These are phyloP conservation scores for Lutraria lutraria DNA, from an alignment of 2,888 invertebrate species.

Conservation along the genomic window DNA sequence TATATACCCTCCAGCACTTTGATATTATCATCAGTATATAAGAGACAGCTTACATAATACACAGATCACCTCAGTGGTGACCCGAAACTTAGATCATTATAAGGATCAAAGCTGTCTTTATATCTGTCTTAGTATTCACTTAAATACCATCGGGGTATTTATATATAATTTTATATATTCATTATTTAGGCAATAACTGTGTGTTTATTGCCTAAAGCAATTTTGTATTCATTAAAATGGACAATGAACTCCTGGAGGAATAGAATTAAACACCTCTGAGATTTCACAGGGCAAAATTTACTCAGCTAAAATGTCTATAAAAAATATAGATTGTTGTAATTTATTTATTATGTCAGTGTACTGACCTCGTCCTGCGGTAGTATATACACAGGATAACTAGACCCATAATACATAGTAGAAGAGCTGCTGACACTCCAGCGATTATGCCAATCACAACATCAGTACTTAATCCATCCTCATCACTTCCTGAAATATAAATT, in stretches of 20 bases:
- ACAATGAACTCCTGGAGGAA: no score
- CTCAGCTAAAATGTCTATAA: no score
- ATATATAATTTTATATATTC: no score
- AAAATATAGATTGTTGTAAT: no score
- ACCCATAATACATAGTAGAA: slow-evolving; percentile 78
- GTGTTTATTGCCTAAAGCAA: no score
- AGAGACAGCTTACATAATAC: neutral
- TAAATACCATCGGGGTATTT: neutral
- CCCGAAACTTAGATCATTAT: neutral
- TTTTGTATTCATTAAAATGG: no score
- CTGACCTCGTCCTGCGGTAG: slow-evolving; percentile 70
- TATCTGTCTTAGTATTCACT: neutral
- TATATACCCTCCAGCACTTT: slow-evolving; percentile 24
- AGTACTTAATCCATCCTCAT: slow-evolving; percentile 51
- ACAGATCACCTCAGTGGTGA: neutral
- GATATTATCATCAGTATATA: slow-evolving; percentile 9
- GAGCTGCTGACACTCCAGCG: slow-evolving; percentile 80
- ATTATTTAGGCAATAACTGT: no score
- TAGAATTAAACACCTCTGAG: no score
- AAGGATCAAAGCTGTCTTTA: neutral
- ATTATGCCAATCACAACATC: slow-evolving; percentile 80
- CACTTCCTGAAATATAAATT: slow-evolving; percentile 42
- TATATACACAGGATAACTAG: slow-evolving; percentile 75
- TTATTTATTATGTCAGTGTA: neutral
- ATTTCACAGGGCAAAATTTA: no score